A percentile compares a stretch with the other conserved stretches of the same genome.
These are phyloP conservation scores for Polyommatus icarus DNA, from an alignment of 2,888 invertebrate species.

Conservation along the genomic window DNA sequence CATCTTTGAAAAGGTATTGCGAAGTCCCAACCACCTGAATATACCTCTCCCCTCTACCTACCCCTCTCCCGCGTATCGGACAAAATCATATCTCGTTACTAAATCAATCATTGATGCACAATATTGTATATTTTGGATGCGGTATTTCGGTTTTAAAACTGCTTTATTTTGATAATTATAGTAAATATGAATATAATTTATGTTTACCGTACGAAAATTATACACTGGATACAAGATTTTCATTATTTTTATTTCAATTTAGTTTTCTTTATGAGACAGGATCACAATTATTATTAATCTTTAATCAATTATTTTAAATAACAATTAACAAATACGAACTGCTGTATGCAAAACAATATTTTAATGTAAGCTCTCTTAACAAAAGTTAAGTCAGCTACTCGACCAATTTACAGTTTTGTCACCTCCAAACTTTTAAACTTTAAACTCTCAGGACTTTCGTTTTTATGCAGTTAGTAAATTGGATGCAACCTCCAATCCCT, in stretches of 20 bases:
- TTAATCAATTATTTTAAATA: too few relatives aligned
- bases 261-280: too few relatives aligned
- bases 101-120: slow-evolving; percentile 62
- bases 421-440: slow-evolving; percentile 35
- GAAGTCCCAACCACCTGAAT: slow-evolving; percentile 55
- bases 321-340: too few relatives aligned
- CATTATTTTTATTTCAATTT: too few relatives aligned
- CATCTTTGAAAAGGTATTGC: slow-evolving; percentile 27
- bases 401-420: slow-evolving; percentile 31
- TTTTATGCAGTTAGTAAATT: slow-evolving; percentile 64
- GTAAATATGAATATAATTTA: too few relatives aligned
- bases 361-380: background rate
- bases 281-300: too few relatives aligned
- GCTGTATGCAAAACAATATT: too few relatives aligned
- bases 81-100: slow-evolving; percentile 69
- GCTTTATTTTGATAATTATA: too few relatives aligned
- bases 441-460: slow-evolving; percentile 65
- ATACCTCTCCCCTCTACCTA: slow-evolving; percentile 41
- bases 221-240: too few relatives aligned
- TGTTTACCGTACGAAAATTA: too few relatives aligned
- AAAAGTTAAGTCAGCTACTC: background rate
- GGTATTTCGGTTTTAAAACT: slow-evolving; percentile 40
- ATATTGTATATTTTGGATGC: slow-evolving; percentile 49
- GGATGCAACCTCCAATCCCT: slow-evolving; percentile 55
- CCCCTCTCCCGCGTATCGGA: slow-evolving; percentile 42